Evolutionary conservation across 2,797 vertebrate genomes (phyloP).

Genomic region (Syndactyla subalaris): DNA sequence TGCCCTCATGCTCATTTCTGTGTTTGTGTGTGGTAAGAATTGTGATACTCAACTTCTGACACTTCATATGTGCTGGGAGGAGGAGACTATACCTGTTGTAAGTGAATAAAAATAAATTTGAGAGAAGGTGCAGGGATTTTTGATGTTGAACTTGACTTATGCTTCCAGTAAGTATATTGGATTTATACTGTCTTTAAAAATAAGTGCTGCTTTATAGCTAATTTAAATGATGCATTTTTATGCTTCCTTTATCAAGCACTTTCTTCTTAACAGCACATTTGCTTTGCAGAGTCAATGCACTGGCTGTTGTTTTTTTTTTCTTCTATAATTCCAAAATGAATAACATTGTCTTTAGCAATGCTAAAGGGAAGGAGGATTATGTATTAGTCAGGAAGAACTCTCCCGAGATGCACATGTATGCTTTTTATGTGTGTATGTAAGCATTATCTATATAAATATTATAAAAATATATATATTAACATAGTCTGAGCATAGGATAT

Average conservation of each 20-base stretch:
- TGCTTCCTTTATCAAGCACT: neutral
- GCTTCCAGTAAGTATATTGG: neutral
- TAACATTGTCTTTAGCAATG: neutral
- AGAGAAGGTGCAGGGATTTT: neutral
- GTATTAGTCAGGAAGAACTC: neutral
- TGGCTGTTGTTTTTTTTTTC: neutral
- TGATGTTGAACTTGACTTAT: neutral
- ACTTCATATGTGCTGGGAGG: rapidly evolving
- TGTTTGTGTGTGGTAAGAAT: neutral
- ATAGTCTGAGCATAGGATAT: neutral
- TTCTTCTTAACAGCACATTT: neutral
- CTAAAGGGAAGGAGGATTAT: neutral
- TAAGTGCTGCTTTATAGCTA: neutral
- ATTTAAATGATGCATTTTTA: neutral
- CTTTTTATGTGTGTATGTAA: neutral
- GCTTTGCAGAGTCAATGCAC: neutral
- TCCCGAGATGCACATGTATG: neutral
- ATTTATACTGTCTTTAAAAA: neutral
- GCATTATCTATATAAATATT: neutral
- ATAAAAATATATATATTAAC: neutral
- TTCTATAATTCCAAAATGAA: neutral
- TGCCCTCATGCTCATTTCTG: rapidly evolving
- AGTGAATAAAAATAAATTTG: neutral
- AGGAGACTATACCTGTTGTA: neutral
- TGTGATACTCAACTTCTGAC: neutral